A percentile compares a stretch with the other conserved stretches of the same genome.
Conservation (phyloP, 2,888 invertebrate species). For the Mesorhabditis belari region DNA sequence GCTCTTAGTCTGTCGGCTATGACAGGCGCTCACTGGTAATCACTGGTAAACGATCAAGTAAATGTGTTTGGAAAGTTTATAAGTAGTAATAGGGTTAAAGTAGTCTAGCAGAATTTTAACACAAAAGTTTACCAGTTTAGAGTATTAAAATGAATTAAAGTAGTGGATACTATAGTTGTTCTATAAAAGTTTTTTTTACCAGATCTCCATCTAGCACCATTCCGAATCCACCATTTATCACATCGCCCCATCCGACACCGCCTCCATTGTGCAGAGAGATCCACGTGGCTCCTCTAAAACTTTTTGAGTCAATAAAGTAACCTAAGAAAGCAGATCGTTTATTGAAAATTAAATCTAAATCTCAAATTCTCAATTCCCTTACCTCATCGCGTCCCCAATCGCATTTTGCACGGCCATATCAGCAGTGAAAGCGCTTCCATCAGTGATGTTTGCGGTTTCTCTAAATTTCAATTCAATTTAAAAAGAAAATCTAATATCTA, state of each 20-base stretch:
- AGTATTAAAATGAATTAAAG: neutral
- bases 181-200: conserved; percentile 6
- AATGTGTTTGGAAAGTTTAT: too few species aligned
- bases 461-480: conserved; percentile 44
- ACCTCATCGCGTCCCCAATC: conserved; percentile 28
- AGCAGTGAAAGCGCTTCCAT: conserved; percentile 63
- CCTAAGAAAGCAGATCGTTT: too few species aligned
- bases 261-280: conserved; percentile 57
- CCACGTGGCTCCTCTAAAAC: conserved; percentile 63
- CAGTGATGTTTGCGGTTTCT: conserved; percentile 64
- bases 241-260: conserved; percentile 61
- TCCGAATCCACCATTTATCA: conserved; percentile 65
- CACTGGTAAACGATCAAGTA: too few species aligned
- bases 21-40: too few species aligned
- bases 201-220: conserved; percentile 61
- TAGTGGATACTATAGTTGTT: neutral
- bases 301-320: neutral
- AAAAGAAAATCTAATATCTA: too few species aligned
- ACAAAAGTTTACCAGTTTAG: neutral
- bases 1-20: too few species aligned
- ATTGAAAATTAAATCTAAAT: neutral
- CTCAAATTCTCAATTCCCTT: neutral
- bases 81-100: too few species aligned
- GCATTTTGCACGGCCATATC: conserved; percentile 62
- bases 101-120: too few species aligned